Percentiles rank a stretch among this genome's conserved stretches.
phyloP scores from a whole-genome alignment of 2,888 invertebrate genomes.

The Minunthozetes semirufus region DNA sequence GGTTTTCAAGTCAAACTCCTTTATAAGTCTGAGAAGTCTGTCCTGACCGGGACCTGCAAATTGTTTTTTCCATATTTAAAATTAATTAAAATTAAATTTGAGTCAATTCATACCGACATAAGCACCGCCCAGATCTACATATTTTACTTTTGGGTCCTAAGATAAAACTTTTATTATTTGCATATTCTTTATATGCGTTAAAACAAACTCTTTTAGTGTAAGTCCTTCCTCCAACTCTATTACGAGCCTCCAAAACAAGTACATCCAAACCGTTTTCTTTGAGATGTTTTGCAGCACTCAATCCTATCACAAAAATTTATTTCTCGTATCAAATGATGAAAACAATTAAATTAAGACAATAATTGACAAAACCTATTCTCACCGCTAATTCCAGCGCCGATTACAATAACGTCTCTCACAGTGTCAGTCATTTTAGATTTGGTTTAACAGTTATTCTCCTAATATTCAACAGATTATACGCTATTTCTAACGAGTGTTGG shows the following conservation, averaged over 20 bases:
- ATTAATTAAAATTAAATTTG: too few relatives aligned
- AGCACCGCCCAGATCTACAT: constrained; percentile 45
- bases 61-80: constrained; percentile 39
- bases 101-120: too few relatives aligned
- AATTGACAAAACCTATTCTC: not conserved
- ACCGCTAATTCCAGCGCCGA: constrained; percentile 42
- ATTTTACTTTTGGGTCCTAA: constrained; percentile 37
- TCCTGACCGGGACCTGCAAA: constrained; percentile 47
- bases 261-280: constrained; percentile 44
- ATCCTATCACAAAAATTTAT: constrained; percentile 42
- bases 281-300: constrained; percentile 46
- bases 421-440: constrained; percentile 34
- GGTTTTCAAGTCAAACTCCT: constrained; percentile 45
- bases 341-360: not conserved
- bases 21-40: constrained; percentile 45
- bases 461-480: too few relatives aligned
- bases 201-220: constrained; percentile 41
- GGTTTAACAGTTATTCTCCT: too few relatives aligned
- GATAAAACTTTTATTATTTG: not conserved
- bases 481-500: too few relatives aligned
- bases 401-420: constrained; percentile 37
- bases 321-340: not conserved
- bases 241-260: constrained; percentile 47
- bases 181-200: not conserved
- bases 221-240: constrained; percentile 48